These are phyloP conservation scores for Trachurus trachurus DNA, from an alignment of 2,797 vertebrate species.

Conservation along the genomic window DNA sequence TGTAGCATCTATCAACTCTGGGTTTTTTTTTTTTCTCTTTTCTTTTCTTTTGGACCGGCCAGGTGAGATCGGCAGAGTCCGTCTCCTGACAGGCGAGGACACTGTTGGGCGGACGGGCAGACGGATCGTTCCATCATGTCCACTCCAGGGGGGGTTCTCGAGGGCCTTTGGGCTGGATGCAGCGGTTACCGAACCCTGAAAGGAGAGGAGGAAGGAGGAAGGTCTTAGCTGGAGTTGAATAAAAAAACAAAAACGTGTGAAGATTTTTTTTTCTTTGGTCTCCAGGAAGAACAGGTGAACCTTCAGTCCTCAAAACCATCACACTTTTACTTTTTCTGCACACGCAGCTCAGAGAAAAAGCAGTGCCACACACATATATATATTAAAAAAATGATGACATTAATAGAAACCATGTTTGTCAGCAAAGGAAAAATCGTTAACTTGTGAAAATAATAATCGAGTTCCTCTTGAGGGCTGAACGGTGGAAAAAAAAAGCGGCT, in stretches of 20 bases:
- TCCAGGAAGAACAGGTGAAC: neutral
- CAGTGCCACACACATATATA: neutral
- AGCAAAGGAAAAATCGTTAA: slow-evolving; percentile 28
- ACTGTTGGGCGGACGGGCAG: slow-evolving; percentile 33
- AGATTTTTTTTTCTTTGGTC: neutral
- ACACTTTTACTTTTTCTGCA: slow-evolving; percentile 40
- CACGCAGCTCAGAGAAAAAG: slow-evolving; percentile 31
- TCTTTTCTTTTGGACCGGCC: slow-evolving; percentile 53
- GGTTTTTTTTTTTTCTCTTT: slow-evolving; percentile 44
- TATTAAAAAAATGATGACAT: slow-evolving; percentile 24
- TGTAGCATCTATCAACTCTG: slow-evolving; percentile 49
- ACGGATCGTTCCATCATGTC: slow-evolving; percentile 88
- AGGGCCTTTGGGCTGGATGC: slow-evolving; percentile 93
- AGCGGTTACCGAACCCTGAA: slow-evolving; percentile 93
- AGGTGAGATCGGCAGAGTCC: slow-evolving; percentile 56
- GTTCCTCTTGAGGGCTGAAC: neutral
- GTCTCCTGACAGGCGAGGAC: slow-evolving; percentile 49
- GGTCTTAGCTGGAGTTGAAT: slow-evolving; percentile 23
- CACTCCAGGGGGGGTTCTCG: slow-evolving; percentile 92
- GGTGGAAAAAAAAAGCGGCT: neutral
- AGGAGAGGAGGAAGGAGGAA: slow-evolving; percentile 6
- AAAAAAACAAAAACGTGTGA: slow-evolving; percentile 9
- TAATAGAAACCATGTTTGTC: slow-evolving; percentile 45
- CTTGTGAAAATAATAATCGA: neutral
- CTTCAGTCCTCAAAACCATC: slow-evolving; percentile 18